phyloP scores from a whole-genome alignment of 1,140 invertebrate genomes.

The Solen grandis region DNA sequence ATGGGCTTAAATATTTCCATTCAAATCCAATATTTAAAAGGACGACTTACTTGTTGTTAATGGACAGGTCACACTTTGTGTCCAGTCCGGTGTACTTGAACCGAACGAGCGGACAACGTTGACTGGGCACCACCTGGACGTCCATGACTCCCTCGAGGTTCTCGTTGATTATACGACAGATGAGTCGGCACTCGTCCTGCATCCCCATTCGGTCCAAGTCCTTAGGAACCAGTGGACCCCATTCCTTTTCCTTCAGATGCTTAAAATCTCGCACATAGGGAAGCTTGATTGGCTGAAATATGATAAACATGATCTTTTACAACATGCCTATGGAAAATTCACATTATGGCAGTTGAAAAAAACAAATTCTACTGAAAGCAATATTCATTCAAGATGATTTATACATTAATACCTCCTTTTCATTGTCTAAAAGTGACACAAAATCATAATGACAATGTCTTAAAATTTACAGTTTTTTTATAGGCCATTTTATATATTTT shows the following conservation, averaged over 20 bases:
- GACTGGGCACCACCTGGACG: slow-evolving; percentile 66
- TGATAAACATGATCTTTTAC: too few relatives aligned
- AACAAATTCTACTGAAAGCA: too few relatives aligned
- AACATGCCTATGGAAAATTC: too few relatives aligned
- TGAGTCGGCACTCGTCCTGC: slow-evolving; percentile 65
- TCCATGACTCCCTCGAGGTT: slow-evolving; percentile 63
- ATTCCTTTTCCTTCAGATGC: slow-evolving; percentile 62
- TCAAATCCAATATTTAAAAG: too few relatives aligned
- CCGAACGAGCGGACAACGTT: slow-evolving; percentile 73
- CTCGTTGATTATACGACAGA: slow-evolving; percentile 65
- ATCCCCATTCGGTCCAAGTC: slow-evolving; percentile 63
- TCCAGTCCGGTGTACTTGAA: slow-evolving; percentile 69
- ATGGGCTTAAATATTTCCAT: too few relatives aligned
- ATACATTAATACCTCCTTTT: too few relatives aligned
- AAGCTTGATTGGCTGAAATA: slow-evolving; percentile 58
- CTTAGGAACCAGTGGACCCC: slow-evolving; percentile 60
- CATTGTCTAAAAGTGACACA: too few relatives aligned
- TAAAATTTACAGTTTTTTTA: too few relatives aligned
- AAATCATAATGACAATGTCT: too few relatives aligned
- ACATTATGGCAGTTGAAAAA: too few relatives aligned
- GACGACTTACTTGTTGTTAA: slow-evolving; percentile 75
- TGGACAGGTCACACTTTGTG: slow-evolving; percentile 76
- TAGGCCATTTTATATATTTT: too few relatives aligned
- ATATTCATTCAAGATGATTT: too few relatives aligned
- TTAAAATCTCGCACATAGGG: slow-evolving; percentile 68